Percentiles rank a stretch among this genome's conserved stretches.
Evolutionary conservation across 1,140 invertebrate species (phyloP).

Genomic region (Hyles euphorbiae): DNA sequence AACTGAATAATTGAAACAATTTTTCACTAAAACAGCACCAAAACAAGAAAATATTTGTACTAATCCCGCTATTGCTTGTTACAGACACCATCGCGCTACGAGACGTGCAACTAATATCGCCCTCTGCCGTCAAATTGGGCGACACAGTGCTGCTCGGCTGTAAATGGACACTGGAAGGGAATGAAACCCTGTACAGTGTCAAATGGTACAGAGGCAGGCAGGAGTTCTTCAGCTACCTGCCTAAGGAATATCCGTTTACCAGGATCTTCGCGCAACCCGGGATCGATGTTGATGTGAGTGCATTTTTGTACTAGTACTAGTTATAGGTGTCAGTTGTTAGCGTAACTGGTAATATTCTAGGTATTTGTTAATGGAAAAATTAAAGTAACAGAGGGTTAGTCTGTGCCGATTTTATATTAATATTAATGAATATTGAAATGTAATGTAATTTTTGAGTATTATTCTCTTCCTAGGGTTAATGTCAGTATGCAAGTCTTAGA

Average conservation of each 20-base stretch:
- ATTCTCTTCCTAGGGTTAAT: too few relatives aligned
- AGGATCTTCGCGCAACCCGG: conserved; percentile 77
- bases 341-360: too few relatives aligned
- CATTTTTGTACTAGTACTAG: background rate
- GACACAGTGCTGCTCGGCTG: conserved; percentile 82
- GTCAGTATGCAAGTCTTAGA: too few relatives aligned
- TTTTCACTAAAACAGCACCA: background rate
- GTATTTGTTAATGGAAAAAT: too few relatives aligned
- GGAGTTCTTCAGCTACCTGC: conserved; percentile 82
- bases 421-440: too few relatives aligned
- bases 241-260: conserved; percentile 78
- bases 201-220: conserved; percentile 89
- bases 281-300: conserved; percentile 77
- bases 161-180: conserved; percentile 82
- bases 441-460: too few relatives aligned
- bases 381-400: too few relatives aligned
- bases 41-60: background rate
- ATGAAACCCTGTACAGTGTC: conserved; percentile 83
- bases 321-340: too few relatives aligned
- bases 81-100: conserved; percentile 57
- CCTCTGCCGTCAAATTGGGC: conserved; percentile 79
- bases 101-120: conserved; percentile 73
- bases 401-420: too few relatives aligned
- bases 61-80: conserved; percentile 33
- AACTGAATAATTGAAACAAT: background rate